A percentile compares a stretch with the other conserved stretches of the same genome.
Conservation (phyloP, 2,888 invertebrate species). For the Ochropleura plecta region DNA sequence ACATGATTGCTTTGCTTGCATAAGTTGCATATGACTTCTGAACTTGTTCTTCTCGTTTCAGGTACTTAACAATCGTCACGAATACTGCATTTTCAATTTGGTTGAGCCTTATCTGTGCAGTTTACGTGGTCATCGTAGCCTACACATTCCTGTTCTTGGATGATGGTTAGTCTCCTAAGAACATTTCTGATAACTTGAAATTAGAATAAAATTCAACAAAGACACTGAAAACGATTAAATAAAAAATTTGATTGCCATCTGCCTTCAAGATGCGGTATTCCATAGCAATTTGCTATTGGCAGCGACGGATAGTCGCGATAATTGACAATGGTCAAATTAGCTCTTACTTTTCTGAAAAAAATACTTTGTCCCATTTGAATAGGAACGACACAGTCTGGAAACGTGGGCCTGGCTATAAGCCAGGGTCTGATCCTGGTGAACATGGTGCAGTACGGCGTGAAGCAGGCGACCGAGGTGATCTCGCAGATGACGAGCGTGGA, state of each 20-base stretch:
- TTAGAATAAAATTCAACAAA: neutral
- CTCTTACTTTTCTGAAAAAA: neutral
- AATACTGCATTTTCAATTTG: slow-evolving; percentile 92
- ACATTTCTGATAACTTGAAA: neutral
- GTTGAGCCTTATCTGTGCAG: slow-evolving; percentile 92
- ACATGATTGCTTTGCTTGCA: neutral
- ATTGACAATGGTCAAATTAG: neutral
- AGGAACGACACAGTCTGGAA: slow-evolving; percentile 91
- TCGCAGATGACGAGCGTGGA: slow-evolving; percentile 96
- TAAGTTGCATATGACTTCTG: neutral
- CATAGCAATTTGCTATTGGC: too few species aligned
- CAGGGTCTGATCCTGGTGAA: slow-evolving; percentile 94
- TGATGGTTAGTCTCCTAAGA: slow-evolving; percentile 84
- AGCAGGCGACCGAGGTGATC: slow-evolving; percentile 94
- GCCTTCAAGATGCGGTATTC: neutral
- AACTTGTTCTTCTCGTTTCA: slow-evolving; percentile 68
- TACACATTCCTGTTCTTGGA: slow-evolving; percentile 92
- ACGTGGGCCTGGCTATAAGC: slow-evolving; percentile 93
- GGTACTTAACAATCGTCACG: slow-evolving; percentile 91
- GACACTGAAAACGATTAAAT: neutral
- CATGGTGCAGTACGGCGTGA: slow-evolving; percentile 95
- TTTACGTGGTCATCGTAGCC: slow-evolving; percentile 91
- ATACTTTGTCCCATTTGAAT: slow-evolving; percentile 11
- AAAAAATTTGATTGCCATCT: neutral
- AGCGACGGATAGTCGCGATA: neutral